Evolutionary conservation across 2,113 vertebrate species (phyloP).

Genomic region (Butastur rufipennis): DNA sequence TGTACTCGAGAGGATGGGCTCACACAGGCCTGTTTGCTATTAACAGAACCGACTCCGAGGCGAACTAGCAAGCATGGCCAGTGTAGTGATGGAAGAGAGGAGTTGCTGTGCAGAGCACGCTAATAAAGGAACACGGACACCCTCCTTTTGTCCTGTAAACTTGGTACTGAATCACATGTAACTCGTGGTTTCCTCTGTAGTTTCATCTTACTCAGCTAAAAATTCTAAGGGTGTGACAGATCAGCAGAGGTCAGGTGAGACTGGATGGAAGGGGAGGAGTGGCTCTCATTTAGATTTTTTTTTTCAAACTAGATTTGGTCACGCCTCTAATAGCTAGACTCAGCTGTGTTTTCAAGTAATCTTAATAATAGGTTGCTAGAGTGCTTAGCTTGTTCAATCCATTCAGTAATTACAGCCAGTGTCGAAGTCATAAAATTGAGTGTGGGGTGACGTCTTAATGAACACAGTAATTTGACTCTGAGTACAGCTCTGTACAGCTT

Average conservation of each 20-base stretch:
- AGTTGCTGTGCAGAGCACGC: neutral
- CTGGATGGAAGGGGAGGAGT: slow-evolving; percentile 8
- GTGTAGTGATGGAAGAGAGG: neutral
- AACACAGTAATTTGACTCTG: neutral
- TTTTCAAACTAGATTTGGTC: neutral
- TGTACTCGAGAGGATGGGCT: neutral
- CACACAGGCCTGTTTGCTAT: neutral
- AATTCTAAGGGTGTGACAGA: neutral
- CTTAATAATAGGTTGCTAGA: slow-evolving; percentile 30
- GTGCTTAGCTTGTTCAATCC: slow-evolving; percentile 21
- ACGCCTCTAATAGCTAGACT: slow-evolving; percentile 17
- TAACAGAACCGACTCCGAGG: neutral
- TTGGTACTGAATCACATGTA: neutral
- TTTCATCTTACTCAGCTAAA: slow-evolving; percentile 28
- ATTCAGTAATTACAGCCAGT: neutral
- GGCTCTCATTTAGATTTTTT: neutral
- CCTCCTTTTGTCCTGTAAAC: neutral
- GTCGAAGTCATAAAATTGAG: neutral
- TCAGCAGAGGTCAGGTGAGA: slow-evolving; percentile 35
- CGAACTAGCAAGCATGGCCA: neutral
- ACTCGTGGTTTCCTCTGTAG: neutral
- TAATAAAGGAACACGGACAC: neutral
- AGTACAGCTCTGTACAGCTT: neutral
- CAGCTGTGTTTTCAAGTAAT: neutral
- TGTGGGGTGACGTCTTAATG: neutral